Evolutionary conservation across 2,888 invertebrate genomes (phyloP).

Genomic region (Caenorhabditis sulstoni): DNA sequence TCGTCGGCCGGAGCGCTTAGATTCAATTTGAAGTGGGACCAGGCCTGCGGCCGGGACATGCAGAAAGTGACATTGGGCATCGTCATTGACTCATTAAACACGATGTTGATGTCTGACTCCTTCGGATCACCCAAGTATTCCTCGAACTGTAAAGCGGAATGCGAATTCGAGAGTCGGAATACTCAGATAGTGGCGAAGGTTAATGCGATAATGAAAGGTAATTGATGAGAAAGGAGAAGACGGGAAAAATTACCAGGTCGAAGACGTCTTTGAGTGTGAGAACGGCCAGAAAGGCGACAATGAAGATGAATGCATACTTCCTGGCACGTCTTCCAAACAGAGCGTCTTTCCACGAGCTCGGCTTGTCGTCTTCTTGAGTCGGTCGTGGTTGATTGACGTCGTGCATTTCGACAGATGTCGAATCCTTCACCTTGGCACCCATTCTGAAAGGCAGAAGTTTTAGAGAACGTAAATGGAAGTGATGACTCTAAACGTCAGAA

Average conservation of each 20-base stretch:
- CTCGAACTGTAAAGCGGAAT: conserved; percentile 66
- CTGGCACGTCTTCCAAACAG: conserved; percentile 70
- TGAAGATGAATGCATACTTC: conserved; percentile 77
- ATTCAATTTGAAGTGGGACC: conserved; percentile 78
- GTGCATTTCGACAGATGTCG: conserved; percentile 53
- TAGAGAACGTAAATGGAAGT: background rate
- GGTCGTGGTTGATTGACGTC: conserved; percentile 33
- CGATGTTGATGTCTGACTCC: conserved; percentile 78
- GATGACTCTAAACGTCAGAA: conserved; percentile 24
- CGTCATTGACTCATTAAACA: conserved; percentile 79
- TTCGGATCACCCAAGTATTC: conserved; percentile 77
- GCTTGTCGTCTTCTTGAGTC: conserved; percentile 53
- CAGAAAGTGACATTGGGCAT: conserved; percentile 80
- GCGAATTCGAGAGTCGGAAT: background rate
- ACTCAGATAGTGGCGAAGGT: conserved; percentile 13
- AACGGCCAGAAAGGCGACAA: conserved; percentile 77
- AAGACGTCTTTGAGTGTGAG: conserved; percentile 78
- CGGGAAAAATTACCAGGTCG: conserved; percentile 66
- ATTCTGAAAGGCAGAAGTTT: conserved; percentile 51
- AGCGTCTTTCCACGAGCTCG: conserved; percentile 67
- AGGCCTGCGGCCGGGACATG: conserved; percentile 77
- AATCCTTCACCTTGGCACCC: conserved; percentile 60
- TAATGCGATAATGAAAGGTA: conserved; percentile 50
- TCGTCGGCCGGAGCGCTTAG: conserved; percentile 69
- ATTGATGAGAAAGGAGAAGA: conserved; percentile 6